Base-by-base conservation (phyloP, 1,140 invertebrate genomes). In the Drosophila suzukii region DNA sequence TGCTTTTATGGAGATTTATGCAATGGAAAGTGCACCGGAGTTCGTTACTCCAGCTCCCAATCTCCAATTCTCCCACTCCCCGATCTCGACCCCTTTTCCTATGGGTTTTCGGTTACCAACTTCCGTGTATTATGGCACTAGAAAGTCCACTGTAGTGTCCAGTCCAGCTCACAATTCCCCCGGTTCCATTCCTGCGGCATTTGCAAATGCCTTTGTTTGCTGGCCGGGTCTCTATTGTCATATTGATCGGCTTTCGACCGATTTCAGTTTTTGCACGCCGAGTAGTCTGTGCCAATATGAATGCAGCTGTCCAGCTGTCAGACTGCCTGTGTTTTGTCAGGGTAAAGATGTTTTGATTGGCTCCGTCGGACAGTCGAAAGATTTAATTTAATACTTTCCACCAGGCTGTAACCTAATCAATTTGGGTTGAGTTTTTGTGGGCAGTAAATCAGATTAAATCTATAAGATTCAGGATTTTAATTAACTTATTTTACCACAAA, bases 111-210 rank as follows among this genome's bases (percentile, higher is more conserved):
- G 81, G 84, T 90, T 89, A 81, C 81, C 80, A 78, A 89, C 84
- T 89, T 89, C 84, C 84, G 84, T 57, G 81, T 90, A 80, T 88
- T 88, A 89, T 88, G 85, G 44, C 67, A 67, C 79, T 89, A 70
- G 79, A 77, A 79, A 86, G 83, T 88, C 75, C 80, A 66, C 13
- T 53, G 49, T 15, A 10, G 13, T 24, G 17, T 12, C 44, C 10
- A 8, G 41, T 53, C 46, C 55, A 34, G 41, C 51, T 36, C 65
- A 20, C 43, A 53, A 55, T 20, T 46, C 43, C n/a, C 34, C 34
- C 43, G 44, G 27, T 47, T 13, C 34, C 34, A 47, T 55, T 61
- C n/a, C 49, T 54, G 27, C 17, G 50, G 50, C 39, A 51, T 47
- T 41, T 47, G 12, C 47, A 71, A 65, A 63, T 36, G 43, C 50